Conservation (phyloP, 2,797 vertebrate species). For the Dermochelys coriacea region DNA sequence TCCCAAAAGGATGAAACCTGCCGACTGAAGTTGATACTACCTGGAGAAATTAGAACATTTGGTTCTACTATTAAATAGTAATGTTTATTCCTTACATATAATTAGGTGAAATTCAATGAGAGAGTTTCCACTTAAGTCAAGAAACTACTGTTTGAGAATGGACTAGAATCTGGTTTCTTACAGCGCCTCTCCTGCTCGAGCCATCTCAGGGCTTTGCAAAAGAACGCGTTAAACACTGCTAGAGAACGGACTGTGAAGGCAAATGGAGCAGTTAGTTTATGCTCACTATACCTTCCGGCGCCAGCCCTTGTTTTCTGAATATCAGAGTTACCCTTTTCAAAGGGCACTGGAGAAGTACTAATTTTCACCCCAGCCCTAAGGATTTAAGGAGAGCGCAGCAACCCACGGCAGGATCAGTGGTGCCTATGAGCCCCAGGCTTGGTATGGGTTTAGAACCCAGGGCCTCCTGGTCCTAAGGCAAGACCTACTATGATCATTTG, state of each 20-base stretch:
- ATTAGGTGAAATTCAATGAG: conserved; percentile 20
- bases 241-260: background rate
- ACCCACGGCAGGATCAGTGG: background rate
- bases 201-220: background rate
- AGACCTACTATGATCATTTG: background rate
- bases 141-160: accelerated
- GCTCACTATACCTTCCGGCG: background rate
- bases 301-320: conserved; percentile 14
- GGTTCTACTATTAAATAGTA: background rate
- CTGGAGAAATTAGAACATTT: background rate
- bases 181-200: background rate
- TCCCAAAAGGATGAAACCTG: background rate
- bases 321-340: background rate
- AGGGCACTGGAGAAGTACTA: background rate
- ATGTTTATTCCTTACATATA: background rate
- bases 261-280: accelerated
- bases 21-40: background rate
- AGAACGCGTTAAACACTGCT: background rate
- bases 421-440: background rate
- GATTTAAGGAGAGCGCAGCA: background rate
- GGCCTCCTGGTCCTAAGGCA: background rate
- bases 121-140: conserved; percentile 34
- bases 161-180: conserved; percentile 57
- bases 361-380: background rate
- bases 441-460: background rate